Conservation (phyloP, 1,140 invertebrate genomes). For the Ditylenchus dipsaci region DNA sequence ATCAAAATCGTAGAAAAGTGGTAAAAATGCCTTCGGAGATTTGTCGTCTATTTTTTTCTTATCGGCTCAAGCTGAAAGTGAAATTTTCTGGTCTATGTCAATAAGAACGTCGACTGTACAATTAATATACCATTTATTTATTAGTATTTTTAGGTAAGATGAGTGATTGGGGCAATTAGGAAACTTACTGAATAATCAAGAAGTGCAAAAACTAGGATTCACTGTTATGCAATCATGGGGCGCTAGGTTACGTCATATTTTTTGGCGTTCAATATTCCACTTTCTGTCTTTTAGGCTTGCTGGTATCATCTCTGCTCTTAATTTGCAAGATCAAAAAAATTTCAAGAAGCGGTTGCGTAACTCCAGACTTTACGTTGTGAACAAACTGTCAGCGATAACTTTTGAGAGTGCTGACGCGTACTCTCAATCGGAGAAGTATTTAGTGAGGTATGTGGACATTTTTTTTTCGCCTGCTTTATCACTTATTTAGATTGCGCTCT, state of each 20-base stretch:
- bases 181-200: neutral
- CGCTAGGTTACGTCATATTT: too few species aligned
- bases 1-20: too few species aligned
- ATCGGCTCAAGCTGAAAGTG: neutral
- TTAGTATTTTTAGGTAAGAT: neutral
- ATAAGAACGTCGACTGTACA: neutral
- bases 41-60: neutral
- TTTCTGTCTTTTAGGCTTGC: slow-evolving; percentile 1
- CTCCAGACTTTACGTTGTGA: neutral
- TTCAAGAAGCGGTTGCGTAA: neutral
- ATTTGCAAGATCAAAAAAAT: neutral
- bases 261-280: neutral
- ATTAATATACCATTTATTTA: neutral
- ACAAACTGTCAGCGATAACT: neutral
- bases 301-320: neutral
- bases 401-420: slow-evolving; percentile 9
- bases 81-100: neutral
- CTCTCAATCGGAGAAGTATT: slow-evolving; percentile 9
- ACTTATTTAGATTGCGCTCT: slow-evolving; percentile 1
- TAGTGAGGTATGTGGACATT: neutral
- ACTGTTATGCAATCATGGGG: slow-evolving; percentile 3
- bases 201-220: neutral
- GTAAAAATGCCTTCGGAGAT: neutral
- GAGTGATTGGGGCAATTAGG: slow-evolving; percentile 15
- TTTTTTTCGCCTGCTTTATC: neutral